Conservation (phyloP, 2,113 vertebrate genomes). For the Halcyon malimbica region DNA sequence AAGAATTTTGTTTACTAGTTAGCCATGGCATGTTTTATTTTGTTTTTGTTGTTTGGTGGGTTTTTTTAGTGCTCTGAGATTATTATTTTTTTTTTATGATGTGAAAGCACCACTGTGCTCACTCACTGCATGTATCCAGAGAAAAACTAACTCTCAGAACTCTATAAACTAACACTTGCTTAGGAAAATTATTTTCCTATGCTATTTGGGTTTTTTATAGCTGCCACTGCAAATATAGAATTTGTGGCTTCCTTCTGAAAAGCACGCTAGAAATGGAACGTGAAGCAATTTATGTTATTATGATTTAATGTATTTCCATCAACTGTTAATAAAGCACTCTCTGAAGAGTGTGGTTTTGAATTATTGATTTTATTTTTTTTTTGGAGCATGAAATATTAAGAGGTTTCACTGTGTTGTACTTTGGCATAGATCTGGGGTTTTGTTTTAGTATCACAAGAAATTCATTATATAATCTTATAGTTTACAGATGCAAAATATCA, state of each 20-base stretch:
- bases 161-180: background rate
- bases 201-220: background rate
- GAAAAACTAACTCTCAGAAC: background rate
- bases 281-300: background rate
- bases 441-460: background rate
- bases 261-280: background rate
- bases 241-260: background rate
- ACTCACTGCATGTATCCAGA: background rate
- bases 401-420: background rate
- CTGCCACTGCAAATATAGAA: background rate
- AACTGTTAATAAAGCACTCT: conserved; percentile 1
- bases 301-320: conserved; percentile 1
- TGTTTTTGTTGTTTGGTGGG: background rate
- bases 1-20: background rate
- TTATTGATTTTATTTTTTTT: background rate
- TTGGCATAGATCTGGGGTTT: background rate
- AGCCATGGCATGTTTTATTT: background rate
- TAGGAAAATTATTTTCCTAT: background rate
- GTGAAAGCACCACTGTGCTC: background rate
- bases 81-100: background rate
- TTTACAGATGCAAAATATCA: background rate
- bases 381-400: background rate
- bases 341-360: conserved; percentile 2
- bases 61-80: background rate
- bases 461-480: background rate